phyloP scores from a whole-genome alignment of 2,113 vertebrate genomes.

The Ifrita kowaldi region DNA sequence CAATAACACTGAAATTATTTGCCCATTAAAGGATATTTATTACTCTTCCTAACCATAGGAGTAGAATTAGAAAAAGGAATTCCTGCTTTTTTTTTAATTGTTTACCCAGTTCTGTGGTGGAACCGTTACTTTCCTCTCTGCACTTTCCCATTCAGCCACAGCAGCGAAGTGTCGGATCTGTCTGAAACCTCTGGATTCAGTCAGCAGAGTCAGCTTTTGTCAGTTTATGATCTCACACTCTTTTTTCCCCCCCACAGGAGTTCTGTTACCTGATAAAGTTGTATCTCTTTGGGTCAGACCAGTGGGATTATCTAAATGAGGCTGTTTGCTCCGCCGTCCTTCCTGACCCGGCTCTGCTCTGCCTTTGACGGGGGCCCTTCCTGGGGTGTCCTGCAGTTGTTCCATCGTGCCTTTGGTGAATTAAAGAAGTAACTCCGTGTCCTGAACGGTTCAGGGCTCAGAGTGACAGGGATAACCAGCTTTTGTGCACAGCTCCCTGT shows the following conservation, averaged over 20 bases:
- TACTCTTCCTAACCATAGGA: not conserved
- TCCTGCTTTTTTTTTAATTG: no score
- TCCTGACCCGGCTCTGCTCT: rapidly evolving
- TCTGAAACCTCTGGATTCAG: not conserved
- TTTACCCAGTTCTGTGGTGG: not conserved
- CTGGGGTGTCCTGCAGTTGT: not conserved
- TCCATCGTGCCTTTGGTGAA: not conserved
- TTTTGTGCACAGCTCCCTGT: not conserved
- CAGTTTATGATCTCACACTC: not conserved
- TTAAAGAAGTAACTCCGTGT: not conserved
- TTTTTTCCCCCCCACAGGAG: not conserved
- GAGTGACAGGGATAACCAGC: not conserved
- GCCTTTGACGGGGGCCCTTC: not conserved
- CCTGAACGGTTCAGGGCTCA: not conserved
- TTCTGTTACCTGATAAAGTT: not conserved
- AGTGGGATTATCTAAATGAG: not conserved
- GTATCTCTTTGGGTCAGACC: not conserved
- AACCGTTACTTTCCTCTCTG: not conserved
- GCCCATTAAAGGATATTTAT: not conserved
- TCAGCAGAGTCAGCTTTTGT: not conserved
- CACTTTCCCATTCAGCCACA: not conserved
- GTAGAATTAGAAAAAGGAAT: not conserved
- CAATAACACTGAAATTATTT: not conserved
- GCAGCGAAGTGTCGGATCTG: not conserved
- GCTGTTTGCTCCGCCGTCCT: not conserved